Percentiles rank a stretch among this genome's conserved stretches.
Conservation (phyloP, 30 jellyfish, hydroid and myxozoan species). For the Pelagia noctiluca region DNA sequence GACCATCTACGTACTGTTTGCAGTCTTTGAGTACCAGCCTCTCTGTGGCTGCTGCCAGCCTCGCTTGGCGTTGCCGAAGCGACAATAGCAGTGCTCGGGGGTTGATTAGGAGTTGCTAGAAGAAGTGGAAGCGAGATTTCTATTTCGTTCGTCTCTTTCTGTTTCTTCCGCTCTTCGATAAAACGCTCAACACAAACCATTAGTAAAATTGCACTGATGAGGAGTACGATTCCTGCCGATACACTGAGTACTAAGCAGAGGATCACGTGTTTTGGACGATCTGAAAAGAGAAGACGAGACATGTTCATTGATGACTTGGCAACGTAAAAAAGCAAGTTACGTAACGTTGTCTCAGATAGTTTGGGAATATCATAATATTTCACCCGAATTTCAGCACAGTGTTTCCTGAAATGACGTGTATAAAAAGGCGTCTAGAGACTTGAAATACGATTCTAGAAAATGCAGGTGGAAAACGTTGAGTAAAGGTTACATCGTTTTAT, state of each 20-base stretch:
- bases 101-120: neutral
- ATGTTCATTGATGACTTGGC: neutral
- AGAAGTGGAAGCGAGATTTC: slow-evolving; percentile 80
- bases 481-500: too few species aligned
- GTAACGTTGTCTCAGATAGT: too few species aligned
- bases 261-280: slow-evolving; percentile 69
- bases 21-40: slow-evolving; percentile 29
- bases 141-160: slow-evolving; percentile 22
- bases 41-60: slow-evolving; percentile 56
- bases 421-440: too few species aligned
- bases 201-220: slow-evolving; percentile 51
- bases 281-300: slow-evolving; percentile 18
- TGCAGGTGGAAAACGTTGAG: too few species aligned
- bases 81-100: neutral
- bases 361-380: too few species aligned
- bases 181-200: slow-evolving; percentile 75
- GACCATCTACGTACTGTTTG: slow-evolving; percentile 22
- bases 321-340: too few species aligned
- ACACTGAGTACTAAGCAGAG: slow-evolving; percentile 71
- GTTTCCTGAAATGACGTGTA: too few species aligned
- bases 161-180: slow-evolving; percentile 40
- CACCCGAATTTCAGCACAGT: too few species aligned
- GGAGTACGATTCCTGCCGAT: slow-evolving; percentile 77
- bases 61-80: slow-evolving; percentile 56
- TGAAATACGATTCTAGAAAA: too few species aligned